Percentiles rank a stretch among this genome's conserved stretches.
Conservation (phyloP, 2,797 vertebrate genomes). For the Paguma larvata region DNA sequence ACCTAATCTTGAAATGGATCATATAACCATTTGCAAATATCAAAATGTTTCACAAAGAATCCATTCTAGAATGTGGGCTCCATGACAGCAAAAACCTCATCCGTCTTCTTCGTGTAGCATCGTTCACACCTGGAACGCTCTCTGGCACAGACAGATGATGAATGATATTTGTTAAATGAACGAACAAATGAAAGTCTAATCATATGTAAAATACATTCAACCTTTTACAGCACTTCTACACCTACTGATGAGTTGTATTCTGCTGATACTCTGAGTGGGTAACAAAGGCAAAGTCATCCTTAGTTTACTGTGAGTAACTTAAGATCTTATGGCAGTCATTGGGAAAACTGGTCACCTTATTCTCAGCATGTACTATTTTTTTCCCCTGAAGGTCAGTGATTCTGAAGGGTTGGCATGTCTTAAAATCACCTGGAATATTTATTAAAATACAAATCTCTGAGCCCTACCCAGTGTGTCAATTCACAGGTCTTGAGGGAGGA, state of each 20-base stretch:
- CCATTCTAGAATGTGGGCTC: neutral
- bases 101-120: neutral
- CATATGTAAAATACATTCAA: conserved; percentile 5
- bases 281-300: neutral
- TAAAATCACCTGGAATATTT: neutral
- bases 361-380: neutral
- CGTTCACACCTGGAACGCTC: neutral
- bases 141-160: neutral
- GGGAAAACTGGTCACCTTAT: neutral
- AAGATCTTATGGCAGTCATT: neutral
- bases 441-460: neutral
- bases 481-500: neutral
- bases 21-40: neutral
- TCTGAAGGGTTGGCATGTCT: neutral
- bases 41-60: neutral
- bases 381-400: neutral
- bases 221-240: neutral
- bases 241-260: neutral
- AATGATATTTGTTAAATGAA: neutral
- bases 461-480: neutral
- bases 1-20: conserved; percentile 55
- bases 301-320: neutral
- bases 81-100: neutral
- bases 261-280: neutral
- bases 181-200: neutral